Percentiles rank a stretch among this genome's conserved stretches.
Evolutionary conservation across 2,797 vertebrate species (phyloP).

Genomic region (Macrochelys suwanniensis): DNA sequence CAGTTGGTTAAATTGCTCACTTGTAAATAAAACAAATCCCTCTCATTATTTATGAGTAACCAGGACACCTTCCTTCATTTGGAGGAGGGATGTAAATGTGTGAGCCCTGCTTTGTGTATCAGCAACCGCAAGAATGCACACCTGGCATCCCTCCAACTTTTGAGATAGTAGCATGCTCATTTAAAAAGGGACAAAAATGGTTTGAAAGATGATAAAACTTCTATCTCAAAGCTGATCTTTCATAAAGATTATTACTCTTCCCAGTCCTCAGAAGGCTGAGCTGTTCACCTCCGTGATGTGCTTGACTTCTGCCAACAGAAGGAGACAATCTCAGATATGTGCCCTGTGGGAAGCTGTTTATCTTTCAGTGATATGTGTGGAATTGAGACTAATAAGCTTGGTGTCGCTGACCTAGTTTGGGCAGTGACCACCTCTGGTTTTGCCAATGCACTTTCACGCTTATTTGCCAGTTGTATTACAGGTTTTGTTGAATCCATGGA

Average conservation of each 20-base stretch:
- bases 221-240: constrained; percentile 10
- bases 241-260: not conserved
- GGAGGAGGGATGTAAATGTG: constrained; percentile 58
- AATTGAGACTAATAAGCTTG: constrained; percentile 58
- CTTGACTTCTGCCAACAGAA: constrained; percentile 14
- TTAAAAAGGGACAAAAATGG: not conserved
- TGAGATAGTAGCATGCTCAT: constrained; percentile 8
- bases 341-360: constrained; percentile 54
- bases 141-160: constrained; percentile 45
- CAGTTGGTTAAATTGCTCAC: constrained; percentile 15
- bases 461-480: constrained; percentile 26
- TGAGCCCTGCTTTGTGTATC: constrained; percentile 63
- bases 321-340: not conserved
- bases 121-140: constrained; percentile 63
- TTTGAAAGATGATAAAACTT: not conserved
- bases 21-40: constrained; percentile 41
- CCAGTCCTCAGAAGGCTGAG: not conserved
- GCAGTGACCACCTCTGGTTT: constrained; percentile 39
- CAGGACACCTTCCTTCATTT: constrained; percentile 66
- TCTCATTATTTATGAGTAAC: constrained; percentile 46
- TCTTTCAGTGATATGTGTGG: constrained; percentile 54
- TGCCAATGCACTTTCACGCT: constrained; percentile 44
- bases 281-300: not conserved
- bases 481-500: constrained; percentile 15
- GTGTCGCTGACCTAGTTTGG: constrained; percentile 63